phyloP scores from a whole-genome alignment of 2,888 invertebrate genomes.

The Drosophila nr. fundita region DNA sequence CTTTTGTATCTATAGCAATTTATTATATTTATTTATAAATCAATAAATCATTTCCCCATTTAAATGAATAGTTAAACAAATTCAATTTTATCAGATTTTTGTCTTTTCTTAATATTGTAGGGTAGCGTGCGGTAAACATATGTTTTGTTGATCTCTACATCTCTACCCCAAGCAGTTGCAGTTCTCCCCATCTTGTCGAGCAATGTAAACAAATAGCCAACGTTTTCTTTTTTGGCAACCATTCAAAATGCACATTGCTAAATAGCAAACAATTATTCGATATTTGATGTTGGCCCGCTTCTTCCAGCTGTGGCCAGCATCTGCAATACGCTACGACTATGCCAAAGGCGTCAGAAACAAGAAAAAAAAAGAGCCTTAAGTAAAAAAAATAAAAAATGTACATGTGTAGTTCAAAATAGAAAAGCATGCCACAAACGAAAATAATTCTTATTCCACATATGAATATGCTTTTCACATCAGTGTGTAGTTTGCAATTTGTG shows the following conservation, averaged over 20 bases:
- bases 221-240: constrained; percentile 58
- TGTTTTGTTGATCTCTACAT: constrained; percentile 26
- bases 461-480: constrained; percentile 18
- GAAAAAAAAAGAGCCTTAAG: constrained; percentile 1
- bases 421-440: constrained; percentile 3
- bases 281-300: constrained; percentile 50
- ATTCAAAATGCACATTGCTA: constrained; percentile 61
- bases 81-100: background rate
- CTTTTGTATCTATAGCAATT: background rate
- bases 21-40: background rate
- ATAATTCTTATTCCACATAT: constrained; percentile 2
- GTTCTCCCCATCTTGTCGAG: background rate
- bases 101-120: background rate
- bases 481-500: constrained; percentile 36
- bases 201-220: constrained; percentile 46
- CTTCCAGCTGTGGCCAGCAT: constrained; percentile 30
- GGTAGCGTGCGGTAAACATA: constrained; percentile 2
- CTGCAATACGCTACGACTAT: constrained; percentile 42
- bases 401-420: constrained; percentile 12
- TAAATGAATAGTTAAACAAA: background rate
- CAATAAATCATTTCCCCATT: background rate
- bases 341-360: constrained; percentile 20
- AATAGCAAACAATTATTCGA: constrained; percentile 69
- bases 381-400: constrained; percentile 5
- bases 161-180: background rate